Base-by-base conservation (phyloP, 1,140 invertebrate genomes). In the Drosophila pseudoananassae region DNA sequence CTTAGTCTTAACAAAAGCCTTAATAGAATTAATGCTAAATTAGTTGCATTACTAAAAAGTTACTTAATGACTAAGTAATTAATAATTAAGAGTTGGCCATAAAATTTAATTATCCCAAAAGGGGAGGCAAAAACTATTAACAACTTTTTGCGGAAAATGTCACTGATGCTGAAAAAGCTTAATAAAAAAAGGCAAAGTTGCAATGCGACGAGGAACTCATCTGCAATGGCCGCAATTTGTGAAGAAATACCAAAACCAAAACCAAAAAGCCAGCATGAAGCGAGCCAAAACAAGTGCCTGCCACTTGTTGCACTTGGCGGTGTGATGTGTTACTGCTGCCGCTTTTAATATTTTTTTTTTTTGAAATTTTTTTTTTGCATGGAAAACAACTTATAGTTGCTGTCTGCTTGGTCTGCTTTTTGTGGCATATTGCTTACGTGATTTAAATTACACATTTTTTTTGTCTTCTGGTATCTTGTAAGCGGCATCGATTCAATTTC, bases 141-240 rank as follows among this genome's bases (percentile, higher is more conserved):
- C 68, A 50, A 69, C 63, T 70, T 70, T 69, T 56, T 38, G 25
- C 40, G 15, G 45, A 69, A 38, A 63, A 63, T 56, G 51, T 69
- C 43, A 70, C 60, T 23, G 40, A 31, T 20, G 20, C 14, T 25
- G 29, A n/a, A 65, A 31, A 47, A 31, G 3, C 31, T 3, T 4
- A 23, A 3, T 1, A 33, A 36, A 36, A 36, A 36, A 1, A 12
- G 25, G 25, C 25, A 27, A 27, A 27, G 15, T 31, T 47, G 50
- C 47, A 36, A 23, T 20, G 33, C 1, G 33, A 15, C 15, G 50
- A 25, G 38, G 51, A 65, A 65, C 23, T n/a, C 59, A 64, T 74
- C 71, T 74, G 70, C 71, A 57, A 65, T 57, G 59, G 71, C 71
- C 71, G 52, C 71, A 75, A 75, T 52, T 66, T 75, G 66, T 70